Conservation (phyloP, 2,113 vertebrate genomes). For the Dasyprocta punctata region DNA sequence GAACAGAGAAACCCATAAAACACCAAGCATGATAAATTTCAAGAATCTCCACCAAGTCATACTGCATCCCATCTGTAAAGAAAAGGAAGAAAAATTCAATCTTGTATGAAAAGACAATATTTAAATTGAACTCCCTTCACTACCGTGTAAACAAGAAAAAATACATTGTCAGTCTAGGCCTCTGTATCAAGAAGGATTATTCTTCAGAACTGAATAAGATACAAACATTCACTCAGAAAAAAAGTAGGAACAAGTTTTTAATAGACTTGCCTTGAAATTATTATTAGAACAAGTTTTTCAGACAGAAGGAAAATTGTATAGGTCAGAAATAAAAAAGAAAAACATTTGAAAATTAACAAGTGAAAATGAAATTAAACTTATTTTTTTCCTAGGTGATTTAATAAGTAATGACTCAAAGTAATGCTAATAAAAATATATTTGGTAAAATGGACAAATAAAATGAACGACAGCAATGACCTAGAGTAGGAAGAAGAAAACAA, state of each 20-base stretch:
- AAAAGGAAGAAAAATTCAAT: neutral
- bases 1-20: neutral
- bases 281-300: neutral
- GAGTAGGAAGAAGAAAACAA: neutral
- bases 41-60: neutral
- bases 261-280: neutral
- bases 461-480: neutral
- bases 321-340: neutral
- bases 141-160: neutral
- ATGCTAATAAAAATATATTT: neutral
- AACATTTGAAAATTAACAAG: neutral
- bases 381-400: neutral
- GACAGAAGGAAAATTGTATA: neutral
- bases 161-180: neutral
- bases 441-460: neutral
- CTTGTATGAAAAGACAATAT: neutral
- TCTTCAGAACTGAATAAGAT: neutral
- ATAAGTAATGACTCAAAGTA: neutral
- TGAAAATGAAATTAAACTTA: neutral
- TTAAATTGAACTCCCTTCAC: neutral
- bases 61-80: neutral
- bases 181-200: neutral
- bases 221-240: neutral
- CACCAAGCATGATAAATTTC: neutral
- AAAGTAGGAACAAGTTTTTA: neutral